phyloP scores from a whole-genome alignment of 2,888 invertebrate genomes.

The Copidosoma aretas region DNA sequence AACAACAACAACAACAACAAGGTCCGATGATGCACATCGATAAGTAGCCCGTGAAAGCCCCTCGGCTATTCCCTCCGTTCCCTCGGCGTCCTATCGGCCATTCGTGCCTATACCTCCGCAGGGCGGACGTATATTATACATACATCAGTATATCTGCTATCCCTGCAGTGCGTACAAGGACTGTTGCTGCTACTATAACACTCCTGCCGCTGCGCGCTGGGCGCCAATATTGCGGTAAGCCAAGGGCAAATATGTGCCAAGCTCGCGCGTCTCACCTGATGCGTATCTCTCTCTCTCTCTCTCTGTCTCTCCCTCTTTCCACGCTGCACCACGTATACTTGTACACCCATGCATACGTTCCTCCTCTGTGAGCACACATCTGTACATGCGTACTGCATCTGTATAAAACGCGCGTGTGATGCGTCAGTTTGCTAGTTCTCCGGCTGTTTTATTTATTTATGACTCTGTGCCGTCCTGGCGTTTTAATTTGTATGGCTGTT shows the following conservation, averaged over 20 bases:
- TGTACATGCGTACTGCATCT: too few relatives aligned
- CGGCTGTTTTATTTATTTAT: too few relatives aligned
- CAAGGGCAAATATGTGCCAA: conserved; percentile 47
- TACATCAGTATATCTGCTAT: neutral
- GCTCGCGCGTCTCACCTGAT: conserved; percentile 42
- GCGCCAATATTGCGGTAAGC: conserved; percentile 47
- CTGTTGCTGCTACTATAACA: conserved; percentile 11
- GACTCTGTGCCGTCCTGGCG: too few relatives aligned
- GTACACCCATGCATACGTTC: neutral
- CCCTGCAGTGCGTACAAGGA: neutral
- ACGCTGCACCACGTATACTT: neutral
- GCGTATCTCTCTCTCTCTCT: conserved; percentile 10
- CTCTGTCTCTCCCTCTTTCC: neutral
- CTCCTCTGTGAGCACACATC: neutral
- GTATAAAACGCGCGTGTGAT: too few relatives aligned
- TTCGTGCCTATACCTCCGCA: neutral
- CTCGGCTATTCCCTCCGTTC: neutral
- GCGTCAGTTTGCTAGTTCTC: too few relatives aligned
- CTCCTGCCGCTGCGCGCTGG: conserved; percentile 14
- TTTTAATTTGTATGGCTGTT: too few relatives aligned
- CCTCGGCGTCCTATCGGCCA: too few relatives aligned
- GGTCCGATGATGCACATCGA: neutral
- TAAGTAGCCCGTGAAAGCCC: neutral
- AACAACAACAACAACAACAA: neutral
- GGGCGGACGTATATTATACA: too few relatives aligned